Conservation (phyloP, 1,140 invertebrate genomes). For the Hycleus phaleratus region DNA sequence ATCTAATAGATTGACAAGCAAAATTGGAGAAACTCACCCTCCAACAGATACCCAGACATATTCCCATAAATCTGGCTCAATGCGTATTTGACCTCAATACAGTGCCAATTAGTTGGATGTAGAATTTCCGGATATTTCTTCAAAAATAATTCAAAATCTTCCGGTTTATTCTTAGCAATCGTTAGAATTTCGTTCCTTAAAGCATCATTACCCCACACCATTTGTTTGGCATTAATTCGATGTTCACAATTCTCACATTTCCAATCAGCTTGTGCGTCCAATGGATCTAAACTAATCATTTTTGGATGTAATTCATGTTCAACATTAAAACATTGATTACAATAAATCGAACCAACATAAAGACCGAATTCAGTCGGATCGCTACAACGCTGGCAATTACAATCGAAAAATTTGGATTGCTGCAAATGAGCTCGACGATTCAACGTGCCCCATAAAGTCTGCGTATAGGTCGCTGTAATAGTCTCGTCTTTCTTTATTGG, state of each 20-base stretch:
- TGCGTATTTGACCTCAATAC: conserved; percentile 57
- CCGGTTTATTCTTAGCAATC: conserved; percentile 46
- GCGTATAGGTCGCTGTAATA: conserved; percentile 57
- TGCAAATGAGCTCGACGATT: conserved; percentile 51
- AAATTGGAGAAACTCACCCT: conserved; percentile 1
- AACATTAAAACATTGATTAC: conserved; percentile 46
- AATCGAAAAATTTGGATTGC: conserved; percentile 55
- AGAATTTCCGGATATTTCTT: conserved; percentile 48
- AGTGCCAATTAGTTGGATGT: conserved; percentile 53
- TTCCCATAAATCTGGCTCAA: conserved; percentile 57
- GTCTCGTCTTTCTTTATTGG: conserved; percentile 54
- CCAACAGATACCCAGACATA: conserved; percentile 40
- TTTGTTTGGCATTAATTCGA: conserved; percentile 45
- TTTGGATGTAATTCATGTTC: conserved; percentile 34
- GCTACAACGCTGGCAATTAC: conserved; percentile 50
- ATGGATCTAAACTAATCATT: conserved; percentile 50
- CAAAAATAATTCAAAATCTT: conserved; percentile 52
- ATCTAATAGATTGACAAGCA: too few species aligned
- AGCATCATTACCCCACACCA: conserved; percentile 49
- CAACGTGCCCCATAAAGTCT: conserved; percentile 55
- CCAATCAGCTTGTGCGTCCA: conserved; percentile 52
- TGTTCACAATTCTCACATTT: conserved; percentile 52
- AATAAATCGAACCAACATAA: conserved; percentile 52
- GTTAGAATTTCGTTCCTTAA: conserved; percentile 51
- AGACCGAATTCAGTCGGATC: conserved; percentile 56